Conservation (phyloP, 2,113 vertebrate species). For the Gobio gobio region DNA sequence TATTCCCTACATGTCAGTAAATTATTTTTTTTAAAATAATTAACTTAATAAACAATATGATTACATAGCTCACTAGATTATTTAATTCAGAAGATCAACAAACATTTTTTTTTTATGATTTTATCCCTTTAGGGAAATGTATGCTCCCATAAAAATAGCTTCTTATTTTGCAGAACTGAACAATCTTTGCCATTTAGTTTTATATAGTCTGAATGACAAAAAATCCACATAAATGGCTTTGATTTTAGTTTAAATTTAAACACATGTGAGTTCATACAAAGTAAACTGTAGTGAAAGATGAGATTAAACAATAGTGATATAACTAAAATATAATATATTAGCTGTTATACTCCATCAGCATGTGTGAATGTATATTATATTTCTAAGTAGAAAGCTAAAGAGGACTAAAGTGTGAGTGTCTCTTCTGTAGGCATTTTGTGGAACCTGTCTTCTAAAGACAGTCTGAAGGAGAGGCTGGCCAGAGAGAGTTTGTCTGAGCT, state of each 20-base stretch:
- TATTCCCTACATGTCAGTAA: neutral
- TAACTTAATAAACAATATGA: neutral
- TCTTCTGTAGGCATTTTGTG: conserved; percentile 87
- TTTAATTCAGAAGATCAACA: too few species aligned
- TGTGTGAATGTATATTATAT: neutral
- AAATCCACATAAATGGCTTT: neutral
- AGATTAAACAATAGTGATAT: neutral
- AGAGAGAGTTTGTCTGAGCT: conserved; percentile 85
- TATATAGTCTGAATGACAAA: neutral
- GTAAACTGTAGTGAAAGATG: neutral
- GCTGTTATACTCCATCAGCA: neutral
- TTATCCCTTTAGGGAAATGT: neutral
- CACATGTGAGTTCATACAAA: neutral
- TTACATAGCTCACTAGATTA: too few species aligned
- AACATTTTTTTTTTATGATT: neutral
- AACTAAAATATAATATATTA: neutral
- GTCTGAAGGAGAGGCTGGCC: conserved; percentile 90
- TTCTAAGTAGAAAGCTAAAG: neutral
- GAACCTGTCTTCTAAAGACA: conserved; percentile 96
- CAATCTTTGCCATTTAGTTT: neutral
- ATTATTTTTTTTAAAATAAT: neutral
- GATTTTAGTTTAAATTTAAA: neutral
- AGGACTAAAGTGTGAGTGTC: neutral
- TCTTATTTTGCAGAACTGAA: neutral
- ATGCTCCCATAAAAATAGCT: too few species aligned